Conservation (phyloP, 2,797 vertebrate genomes). For the Cossypha dichroa region DNA sequence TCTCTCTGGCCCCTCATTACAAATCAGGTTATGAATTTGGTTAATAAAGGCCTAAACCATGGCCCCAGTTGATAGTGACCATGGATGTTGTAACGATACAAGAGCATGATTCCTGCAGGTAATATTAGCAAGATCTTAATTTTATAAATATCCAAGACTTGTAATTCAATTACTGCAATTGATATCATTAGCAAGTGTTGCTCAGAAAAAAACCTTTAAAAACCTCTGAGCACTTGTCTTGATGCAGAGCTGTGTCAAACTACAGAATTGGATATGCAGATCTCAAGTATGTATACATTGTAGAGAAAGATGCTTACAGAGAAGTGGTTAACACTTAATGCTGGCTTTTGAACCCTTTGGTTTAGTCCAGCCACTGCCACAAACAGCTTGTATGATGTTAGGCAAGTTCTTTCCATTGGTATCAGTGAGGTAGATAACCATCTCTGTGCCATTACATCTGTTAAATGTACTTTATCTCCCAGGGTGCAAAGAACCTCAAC, state of each 20-base stretch:
- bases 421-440: neutral
- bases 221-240: neutral
- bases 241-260: neutral
- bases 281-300: neutral
- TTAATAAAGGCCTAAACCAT: neutral
- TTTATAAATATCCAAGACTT: neutral
- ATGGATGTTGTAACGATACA: neutral
- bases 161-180: neutral
- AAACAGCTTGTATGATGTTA: neutral
- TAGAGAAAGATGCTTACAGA: neutral
- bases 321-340: neutral
- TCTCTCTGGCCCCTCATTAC: neutral
- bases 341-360: neutral
- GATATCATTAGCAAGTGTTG: neutral
- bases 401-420: neutral
- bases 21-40: neutral
- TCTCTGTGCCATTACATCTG: neutral
- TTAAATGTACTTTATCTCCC: neutral
- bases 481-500: neutral
- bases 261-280: neutral
- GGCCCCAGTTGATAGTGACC: neutral
- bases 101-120: neutral
- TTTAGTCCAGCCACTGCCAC: neutral
- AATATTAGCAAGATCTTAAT: neutral
- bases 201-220: neutral